Percentiles rank a stretch among this genome's conserved stretches.
Evolutionary conservation across 2,113 vertebrate species (phyloP).

Genomic region (Edolisoma coerulescens): DNA sequence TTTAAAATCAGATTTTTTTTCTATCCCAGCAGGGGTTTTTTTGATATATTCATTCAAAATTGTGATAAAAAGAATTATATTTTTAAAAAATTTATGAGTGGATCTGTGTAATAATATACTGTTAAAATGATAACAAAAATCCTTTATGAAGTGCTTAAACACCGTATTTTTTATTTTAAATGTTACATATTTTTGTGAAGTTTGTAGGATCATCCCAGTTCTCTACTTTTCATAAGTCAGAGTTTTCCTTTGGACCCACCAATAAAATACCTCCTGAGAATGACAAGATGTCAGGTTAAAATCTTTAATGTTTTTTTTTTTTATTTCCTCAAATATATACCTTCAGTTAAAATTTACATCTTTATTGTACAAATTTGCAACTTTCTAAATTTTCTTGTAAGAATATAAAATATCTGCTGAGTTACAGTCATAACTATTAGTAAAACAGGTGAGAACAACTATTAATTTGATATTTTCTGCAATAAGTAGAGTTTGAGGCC

Average conservation of each 20-base stretch:
- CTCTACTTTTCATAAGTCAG: background rate
- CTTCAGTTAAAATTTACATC: background rate
- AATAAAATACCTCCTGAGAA: background rate
- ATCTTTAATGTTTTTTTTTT: background rate
- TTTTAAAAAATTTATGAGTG: background rate
- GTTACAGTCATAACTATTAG: background rate
- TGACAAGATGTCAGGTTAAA: background rate
- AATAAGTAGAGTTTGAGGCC: background rate
- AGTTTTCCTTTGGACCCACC: background rate
- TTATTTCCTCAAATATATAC: background rate
- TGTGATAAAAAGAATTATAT: background rate
- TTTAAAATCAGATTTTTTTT: background rate
- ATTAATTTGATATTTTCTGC: background rate
- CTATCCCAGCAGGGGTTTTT: background rate
- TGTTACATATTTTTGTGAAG: background rate
- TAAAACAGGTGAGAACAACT: background rate
- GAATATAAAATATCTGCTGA: background rate
- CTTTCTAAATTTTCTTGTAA: background rate
- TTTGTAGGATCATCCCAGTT: background rate
- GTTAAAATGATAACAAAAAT: background rate
- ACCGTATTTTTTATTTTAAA: background rate
- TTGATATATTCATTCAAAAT: background rate
- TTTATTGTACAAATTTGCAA: background rate
- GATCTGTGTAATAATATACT: background rate
- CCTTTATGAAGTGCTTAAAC: background rate